phyloP scores from a whole-genome alignment of 2,888 invertebrate genomes.

The Agrochola macilenta region DNA sequence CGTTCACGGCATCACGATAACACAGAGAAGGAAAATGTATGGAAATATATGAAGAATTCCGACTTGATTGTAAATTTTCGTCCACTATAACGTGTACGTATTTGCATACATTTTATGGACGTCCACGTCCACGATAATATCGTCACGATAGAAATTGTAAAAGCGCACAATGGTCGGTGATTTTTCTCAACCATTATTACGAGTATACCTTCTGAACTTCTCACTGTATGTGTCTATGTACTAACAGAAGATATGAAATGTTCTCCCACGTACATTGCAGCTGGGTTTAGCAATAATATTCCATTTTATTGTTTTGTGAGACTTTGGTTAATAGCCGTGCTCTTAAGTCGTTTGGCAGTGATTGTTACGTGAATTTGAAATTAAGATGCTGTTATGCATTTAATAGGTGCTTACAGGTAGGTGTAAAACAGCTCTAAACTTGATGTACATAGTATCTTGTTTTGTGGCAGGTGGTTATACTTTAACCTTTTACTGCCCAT shows the following conservation, averaged over 20 bases:
- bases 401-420: not conserved
- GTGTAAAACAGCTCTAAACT: not conserved
- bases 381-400: conserved; percentile 1
- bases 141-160: too few relatives aligned
- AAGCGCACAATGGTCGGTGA: too few relatives aligned
- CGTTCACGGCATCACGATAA: too few relatives aligned
- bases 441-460: not conserved
- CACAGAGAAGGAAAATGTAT: too few relatives aligned
- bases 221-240: not conserved
- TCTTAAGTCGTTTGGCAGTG: conserved; percentile 8
- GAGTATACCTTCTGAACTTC: conserved; percentile 20
- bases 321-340: conserved; percentile 26
- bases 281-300: conserved; percentile 40
- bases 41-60: too few relatives aligned
- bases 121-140: too few relatives aligned
- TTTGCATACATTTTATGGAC: too few relatives aligned
- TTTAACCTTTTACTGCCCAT: not conserved
- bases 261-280: conserved; percentile 52
- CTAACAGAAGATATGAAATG: conserved; percentile 26
- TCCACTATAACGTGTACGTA: too few relatives aligned
- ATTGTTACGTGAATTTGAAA: conserved; percentile 36
- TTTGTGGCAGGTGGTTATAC: not conserved
- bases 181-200: not conserved
- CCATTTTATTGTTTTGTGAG: conserved; percentile 53
- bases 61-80: too few relatives aligned